Base-by-base conservation (phyloP, 2,888 invertebrate species). In the Spatulosminthurus flaviceps region DNA sequence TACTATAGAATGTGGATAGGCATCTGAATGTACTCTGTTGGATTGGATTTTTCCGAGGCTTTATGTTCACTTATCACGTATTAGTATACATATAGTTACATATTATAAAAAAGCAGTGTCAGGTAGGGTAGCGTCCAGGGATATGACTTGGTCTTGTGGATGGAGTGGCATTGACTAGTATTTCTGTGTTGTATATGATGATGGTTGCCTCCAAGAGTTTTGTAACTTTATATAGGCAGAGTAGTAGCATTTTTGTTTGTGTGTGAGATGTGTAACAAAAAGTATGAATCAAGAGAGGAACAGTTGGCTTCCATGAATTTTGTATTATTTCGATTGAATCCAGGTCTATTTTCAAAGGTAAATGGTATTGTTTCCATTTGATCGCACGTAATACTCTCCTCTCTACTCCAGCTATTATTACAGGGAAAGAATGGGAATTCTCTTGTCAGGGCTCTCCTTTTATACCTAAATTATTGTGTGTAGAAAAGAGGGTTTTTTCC, bases 281-380 rank as follows among this genome's bases (percentile, higher is more conserved):
- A 19, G 51, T n/a, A 51, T 11, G 51, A 19, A 51, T 19, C 51
- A n/a, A n/a, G n/a, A 16, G 11, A 5, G 4, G 28, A 67, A 67
- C 67, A 67, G 67, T 67, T 67, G 67, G 67, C 67, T 67, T 26
- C 67, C 67, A 67, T 67, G 67, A 67, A 67, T 67, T 67, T 67
- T 67, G 67, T 67, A 67, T 67, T 67, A 67, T 67, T 67, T 67
- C 67, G 28, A 67, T 67, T 26, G 67, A 67, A 26, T 67, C 19
- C 67, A 67, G 29, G 28, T 67, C 67, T 28, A 67, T 67, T 67
- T 67, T 67, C 67, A 67, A 67, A 67, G 67, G 26, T 67, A 67
- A 67, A 67, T 67, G 26, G 26, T 29, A 67, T 26, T 67, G 28
- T 67, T 19, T 67, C 28, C 67, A 26, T 64, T 67, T 67, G 67